Evolutionary conservation across 2,888 invertebrate genomes (phyloP).

Genomic region (Archaeoteleia sp.): DNA sequence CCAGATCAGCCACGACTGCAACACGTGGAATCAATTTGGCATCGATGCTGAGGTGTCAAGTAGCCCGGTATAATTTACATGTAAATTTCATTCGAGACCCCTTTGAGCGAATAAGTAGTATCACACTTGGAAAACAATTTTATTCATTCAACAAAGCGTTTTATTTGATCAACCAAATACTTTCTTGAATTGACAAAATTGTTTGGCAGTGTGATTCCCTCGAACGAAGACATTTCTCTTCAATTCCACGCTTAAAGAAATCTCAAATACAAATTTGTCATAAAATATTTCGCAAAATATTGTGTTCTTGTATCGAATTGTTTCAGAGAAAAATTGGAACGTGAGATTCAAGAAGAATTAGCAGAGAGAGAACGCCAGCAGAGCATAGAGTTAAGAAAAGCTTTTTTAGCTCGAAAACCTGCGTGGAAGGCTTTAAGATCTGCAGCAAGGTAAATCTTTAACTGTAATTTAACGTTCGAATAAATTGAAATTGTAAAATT

Average conservation of each 20-base stretch:
- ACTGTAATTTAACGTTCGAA: constrained; percentile 2
- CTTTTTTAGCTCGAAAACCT: constrained; percentile 79
- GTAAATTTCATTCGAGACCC: no score
- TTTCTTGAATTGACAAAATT: neutral
- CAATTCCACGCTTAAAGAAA: neutral
- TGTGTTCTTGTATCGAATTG: neutral
- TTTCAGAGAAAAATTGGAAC: constrained; percentile 78
- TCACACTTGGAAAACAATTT: no score
- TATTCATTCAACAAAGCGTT: no score
- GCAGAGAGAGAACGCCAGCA: constrained; percentile 79
- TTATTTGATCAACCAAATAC: no score
- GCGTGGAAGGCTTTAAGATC: constrained; percentile 82
- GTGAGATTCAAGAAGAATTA: constrained; percentile 78
- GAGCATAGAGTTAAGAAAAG: constrained; percentile 79
- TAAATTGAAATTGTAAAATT: neutral
- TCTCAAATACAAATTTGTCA: neutral
- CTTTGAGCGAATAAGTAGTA: no score
- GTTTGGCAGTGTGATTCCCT: neutral
- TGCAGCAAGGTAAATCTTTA: constrained; percentile 64
- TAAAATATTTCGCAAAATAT: constrained; percentile 1
- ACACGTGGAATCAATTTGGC: constrained; percentile 78
- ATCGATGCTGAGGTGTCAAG: constrained; percentile 78
- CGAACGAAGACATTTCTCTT: constrained; percentile 1
- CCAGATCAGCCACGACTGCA: constrained; percentile 64
- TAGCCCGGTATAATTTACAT: constrained; percentile 72